Conservation (phyloP, 2,888 invertebrate genomes). For the Amphipoea oculea region DNA sequence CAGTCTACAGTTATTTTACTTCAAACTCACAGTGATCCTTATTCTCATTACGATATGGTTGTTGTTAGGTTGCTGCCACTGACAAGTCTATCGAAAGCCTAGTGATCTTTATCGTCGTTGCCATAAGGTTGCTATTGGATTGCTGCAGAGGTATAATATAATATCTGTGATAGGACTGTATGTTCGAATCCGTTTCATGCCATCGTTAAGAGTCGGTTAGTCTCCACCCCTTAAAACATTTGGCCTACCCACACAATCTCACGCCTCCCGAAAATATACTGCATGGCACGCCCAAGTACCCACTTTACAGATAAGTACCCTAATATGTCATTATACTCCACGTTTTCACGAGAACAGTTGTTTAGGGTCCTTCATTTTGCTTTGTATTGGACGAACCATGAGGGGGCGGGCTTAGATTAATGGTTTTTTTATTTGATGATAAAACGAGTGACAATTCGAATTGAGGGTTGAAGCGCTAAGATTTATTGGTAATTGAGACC, state of each 20-base stretch:
- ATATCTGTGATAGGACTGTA: not conserved
- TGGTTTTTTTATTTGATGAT: not conserved
- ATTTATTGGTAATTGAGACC: not conserved
- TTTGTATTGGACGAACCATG: not conserved
- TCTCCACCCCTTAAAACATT: not conserved
- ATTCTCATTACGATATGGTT: not conserved
- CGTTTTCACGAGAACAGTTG: not conserved
- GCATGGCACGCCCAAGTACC: constrained; percentile 5
- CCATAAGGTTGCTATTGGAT: not conserved
- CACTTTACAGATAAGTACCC: not conserved
- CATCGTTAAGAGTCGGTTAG: not conserved
- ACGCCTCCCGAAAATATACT: constrained; percentile 28
- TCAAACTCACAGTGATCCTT: not conserved
- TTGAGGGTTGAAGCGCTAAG: not conserved
- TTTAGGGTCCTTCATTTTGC: too few species aligned
- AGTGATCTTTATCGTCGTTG: not conserved
- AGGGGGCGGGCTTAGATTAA: not conserved
- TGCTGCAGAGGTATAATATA: not conserved
- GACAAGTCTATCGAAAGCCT: not conserved
- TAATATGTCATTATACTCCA: not conserved
- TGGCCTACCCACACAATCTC: not conserved
- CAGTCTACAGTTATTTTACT: not conserved
- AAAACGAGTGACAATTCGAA: not conserved
- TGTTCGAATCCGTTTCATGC: not conserved
- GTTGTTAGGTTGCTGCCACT: not conserved